These are phyloP conservation scores for Scolanthus callimorphus DNA, from an alignment of 92 coral and sea anemone species.

Conservation along the genomic window DNA sequence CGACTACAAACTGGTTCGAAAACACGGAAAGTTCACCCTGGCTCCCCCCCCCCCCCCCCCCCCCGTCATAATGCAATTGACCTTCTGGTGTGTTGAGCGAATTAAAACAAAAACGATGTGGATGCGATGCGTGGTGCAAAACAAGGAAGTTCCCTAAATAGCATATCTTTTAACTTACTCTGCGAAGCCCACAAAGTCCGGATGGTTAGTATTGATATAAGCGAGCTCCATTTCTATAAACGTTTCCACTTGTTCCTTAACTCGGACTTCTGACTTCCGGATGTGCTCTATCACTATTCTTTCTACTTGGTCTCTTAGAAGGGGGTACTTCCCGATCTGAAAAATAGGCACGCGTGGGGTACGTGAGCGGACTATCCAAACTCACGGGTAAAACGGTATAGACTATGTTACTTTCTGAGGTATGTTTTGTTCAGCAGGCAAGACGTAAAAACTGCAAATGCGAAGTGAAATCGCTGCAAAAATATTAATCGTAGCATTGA, in stretches of 20 bases:
- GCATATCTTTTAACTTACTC: slow-evolving; percentile 76
- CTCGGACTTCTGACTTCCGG: slow-evolving; percentile 71
- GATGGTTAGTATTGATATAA: slow-evolving; percentile 94
- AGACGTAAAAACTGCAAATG: too few species aligned
- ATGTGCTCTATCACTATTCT: slow-evolving; percentile 80
- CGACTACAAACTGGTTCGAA: too few species aligned
- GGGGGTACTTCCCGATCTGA: slow-evolving; percentile 92
- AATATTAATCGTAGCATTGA: too few species aligned
- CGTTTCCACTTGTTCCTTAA: slow-evolving; percentile 87
- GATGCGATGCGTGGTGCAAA: neutral
- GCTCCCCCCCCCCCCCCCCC: neutral
- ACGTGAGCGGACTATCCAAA: too few species aligned
- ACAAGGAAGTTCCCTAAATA: neutral
- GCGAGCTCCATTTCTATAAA: slow-evolving; percentile 94
- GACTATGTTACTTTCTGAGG: too few species aligned
- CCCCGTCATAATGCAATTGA: too few species aligned
- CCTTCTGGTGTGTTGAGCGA: too few species aligned
- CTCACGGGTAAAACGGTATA: too few species aligned
- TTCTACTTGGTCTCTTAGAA: slow-evolving; percentile 87
- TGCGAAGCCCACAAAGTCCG: slow-evolving; percentile 97
- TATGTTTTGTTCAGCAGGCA: too few species aligned
- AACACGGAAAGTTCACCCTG: neutral
- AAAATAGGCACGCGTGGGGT: neutral
- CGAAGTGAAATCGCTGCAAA: too few species aligned
- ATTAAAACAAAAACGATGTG: neutral